A percentile compares a stretch with the other conserved stretches of the same genome.
Conservation (phyloP, 2,797 vertebrate genomes). For the Tympanoctomys barrerae region DNA sequence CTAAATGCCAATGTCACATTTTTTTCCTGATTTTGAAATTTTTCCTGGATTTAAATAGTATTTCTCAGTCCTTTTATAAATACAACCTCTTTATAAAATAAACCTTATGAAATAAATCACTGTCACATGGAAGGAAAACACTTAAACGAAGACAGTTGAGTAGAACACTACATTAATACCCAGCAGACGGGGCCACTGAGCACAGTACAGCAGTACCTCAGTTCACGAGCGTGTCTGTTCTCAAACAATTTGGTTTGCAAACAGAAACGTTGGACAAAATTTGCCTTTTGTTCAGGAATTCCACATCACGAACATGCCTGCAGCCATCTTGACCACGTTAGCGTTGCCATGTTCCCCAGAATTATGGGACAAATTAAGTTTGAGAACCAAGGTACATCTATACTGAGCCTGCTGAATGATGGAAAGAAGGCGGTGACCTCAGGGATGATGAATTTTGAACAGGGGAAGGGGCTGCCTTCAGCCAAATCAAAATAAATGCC, state of each 20-base stretch:
- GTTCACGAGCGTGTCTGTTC: background rate
- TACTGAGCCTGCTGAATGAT: background rate
- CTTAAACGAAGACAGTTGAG: background rate
- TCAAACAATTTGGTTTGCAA: background rate
- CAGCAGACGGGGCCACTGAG: background rate
- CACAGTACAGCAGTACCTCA: background rate
- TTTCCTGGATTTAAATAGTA: background rate
- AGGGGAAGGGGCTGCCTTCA: background rate
- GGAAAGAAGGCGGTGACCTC: background rate
- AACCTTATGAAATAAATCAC: background rate
- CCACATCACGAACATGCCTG: background rate
- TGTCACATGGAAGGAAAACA: background rate
- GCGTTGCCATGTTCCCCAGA: background rate
- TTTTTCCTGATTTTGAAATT: background rate
- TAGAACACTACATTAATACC: too few species aligned
- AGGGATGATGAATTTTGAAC: background rate
- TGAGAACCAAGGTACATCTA: background rate
- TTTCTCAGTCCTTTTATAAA: background rate
- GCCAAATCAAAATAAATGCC: background rate
- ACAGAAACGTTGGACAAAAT: background rate
- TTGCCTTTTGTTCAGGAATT: background rate
- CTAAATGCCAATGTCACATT: background rate
- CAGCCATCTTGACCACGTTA: background rate
- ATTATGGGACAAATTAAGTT: background rate
- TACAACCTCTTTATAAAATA: constrained; percentile 25